Conservation (phyloP, 2,113 vertebrate genomes). For the Otolemur garnettii region DNA sequence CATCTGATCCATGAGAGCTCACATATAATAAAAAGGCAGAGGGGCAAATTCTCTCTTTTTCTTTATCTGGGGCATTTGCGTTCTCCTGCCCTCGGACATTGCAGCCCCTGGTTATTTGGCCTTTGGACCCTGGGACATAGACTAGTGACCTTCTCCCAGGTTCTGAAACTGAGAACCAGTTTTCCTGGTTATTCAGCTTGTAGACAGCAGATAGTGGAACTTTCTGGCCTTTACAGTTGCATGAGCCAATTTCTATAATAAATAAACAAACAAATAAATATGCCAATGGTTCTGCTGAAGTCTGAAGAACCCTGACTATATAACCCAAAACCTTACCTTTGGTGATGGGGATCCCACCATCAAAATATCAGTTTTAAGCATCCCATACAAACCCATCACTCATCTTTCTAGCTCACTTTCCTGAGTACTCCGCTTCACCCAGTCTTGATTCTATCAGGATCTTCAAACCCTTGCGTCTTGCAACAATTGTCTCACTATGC, state of each 20-base stretch:
- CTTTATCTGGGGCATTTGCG: neutral
- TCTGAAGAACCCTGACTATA: neutral
- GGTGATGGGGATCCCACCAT: neutral
- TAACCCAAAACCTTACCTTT: neutral
- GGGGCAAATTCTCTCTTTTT: neutral
- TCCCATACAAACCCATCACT: neutral
- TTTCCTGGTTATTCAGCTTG: neutral
- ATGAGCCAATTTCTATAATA: neutral
- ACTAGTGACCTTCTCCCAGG: neutral
- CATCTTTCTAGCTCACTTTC: neutral
- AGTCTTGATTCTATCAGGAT: neutral
- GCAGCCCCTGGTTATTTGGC: neutral
- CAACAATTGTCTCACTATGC: neutral
- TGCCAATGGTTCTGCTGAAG: neutral
- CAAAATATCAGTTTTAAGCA: neutral
- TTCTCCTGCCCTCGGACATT: neutral
- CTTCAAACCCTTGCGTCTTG: neutral
- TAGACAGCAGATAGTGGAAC: neutral
- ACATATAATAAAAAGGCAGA: neutral
- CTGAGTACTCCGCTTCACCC: neutral
- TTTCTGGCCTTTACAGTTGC: neutral
- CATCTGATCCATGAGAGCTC: neutral
- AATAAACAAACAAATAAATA: no score
- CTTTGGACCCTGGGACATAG: neutral
- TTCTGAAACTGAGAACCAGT: neutral